Percentiles rank a stretch among this genome's conserved stretches.
phyloP scores from a whole-genome alignment of 2,797 vertebrate genomes.

The Silurus aristotelis region DNA sequence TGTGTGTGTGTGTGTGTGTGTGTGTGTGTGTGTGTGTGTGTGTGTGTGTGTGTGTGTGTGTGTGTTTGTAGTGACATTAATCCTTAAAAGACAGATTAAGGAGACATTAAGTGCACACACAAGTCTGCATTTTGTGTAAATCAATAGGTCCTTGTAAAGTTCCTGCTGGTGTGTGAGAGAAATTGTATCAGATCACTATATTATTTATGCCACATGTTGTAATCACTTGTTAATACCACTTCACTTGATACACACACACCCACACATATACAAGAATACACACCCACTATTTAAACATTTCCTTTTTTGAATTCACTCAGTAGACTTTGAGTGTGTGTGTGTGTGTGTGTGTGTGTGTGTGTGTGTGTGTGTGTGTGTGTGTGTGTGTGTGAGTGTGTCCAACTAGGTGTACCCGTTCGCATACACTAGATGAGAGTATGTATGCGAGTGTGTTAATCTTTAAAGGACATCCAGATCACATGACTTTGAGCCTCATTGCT shows the following conservation, averaged over 20 bases:
- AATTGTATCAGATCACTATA: neutral
- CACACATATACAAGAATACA: neutral
- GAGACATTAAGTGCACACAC: neutral
- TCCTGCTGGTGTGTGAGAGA: neutral
- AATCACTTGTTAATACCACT: neutral
- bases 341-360: neutral
- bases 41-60: constrained; percentile 1
- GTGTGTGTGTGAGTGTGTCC: neutral
- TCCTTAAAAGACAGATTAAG: too few relatives aligned
- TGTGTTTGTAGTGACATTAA: neutral
- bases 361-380: neutral
- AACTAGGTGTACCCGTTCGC: neutral
- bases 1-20: constrained; percentile 1
- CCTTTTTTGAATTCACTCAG: neutral
- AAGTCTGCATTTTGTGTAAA: neutral
- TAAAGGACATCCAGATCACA: constrained; percentile 34
- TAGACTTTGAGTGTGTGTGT: neutral
- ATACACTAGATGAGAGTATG: neutral
- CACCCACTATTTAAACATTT: constrained; percentile 3
- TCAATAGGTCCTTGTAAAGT: neutral
- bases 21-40: neutral
- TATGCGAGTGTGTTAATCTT: constrained; percentile 16
- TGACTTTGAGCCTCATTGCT: constrained; percentile 34
- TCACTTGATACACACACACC: neutral
- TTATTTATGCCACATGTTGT: neutral